Percentiles rank a stretch among this genome's conserved stretches.
Conservation (phyloP, 1,140 invertebrate species). For the Macrotrachela quadricornifera region DNA sequence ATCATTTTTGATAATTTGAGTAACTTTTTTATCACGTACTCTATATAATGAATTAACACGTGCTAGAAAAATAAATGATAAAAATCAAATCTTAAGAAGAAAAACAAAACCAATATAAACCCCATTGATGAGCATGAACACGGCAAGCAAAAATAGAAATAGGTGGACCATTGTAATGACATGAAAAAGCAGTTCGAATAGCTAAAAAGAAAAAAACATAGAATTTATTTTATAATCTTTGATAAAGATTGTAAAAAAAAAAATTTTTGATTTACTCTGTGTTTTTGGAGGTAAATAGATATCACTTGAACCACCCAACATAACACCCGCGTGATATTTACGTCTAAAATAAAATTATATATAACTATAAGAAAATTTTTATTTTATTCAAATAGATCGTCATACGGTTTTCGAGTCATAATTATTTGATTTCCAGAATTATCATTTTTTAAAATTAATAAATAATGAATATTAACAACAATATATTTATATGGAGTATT, state of each 20-base stretch:
- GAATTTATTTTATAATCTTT: too few species aligned
- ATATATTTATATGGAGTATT: constrained; percentile 33
- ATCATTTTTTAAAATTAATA: constrained; percentile 46
- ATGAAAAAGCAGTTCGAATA: constrained; percentile 1
- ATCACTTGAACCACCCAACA: constrained; percentile 14
- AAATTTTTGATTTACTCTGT: constrained; percentile 13
- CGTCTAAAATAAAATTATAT: constrained; percentile 17
- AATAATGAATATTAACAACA: constrained; percentile 74
- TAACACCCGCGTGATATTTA: constrained; percentile 20
- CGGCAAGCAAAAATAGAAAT: constrained; percentile 2
- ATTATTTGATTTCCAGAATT: constrained; percentile 57
- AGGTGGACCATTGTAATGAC: constrained; percentile 5
- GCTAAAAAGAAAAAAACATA: background rate
- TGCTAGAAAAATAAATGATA: too few species aligned
- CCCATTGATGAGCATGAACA: constrained; percentile 3
- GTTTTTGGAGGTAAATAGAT: constrained; percentile 15
- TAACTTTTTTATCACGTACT: constrained; percentile 36
- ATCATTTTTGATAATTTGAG: constrained; percentile 47
- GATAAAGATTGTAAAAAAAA: background rate
- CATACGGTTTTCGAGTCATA: constrained; percentile 51
- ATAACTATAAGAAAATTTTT: constrained; percentile 9
- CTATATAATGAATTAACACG: constrained; percentile 61
- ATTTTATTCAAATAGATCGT: constrained; percentile 11
- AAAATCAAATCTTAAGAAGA: too few species aligned
- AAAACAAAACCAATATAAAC: constrained; percentile 17